Base-by-base conservation (phyloP, 2,113 vertebrate genomes). In the Ivindomyrus marchei region DNA sequence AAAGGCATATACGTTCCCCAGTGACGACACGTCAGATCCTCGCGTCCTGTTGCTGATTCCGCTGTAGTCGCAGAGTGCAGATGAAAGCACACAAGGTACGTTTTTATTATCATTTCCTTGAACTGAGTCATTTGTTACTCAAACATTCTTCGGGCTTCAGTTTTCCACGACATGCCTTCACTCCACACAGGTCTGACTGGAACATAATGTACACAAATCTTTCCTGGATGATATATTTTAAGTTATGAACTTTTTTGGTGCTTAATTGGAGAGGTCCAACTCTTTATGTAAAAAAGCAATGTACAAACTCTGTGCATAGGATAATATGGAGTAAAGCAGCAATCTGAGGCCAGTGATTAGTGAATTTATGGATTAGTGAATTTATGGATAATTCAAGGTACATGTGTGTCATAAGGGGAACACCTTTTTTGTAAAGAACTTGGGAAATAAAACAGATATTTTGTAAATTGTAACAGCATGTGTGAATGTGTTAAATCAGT, bases 401-500 rank as follows among this genome's bases (percentile, higher is more conserved):
- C 47, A 42, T 87, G 7, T 52, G 8, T 53, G n/a, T 47, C 21
- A 85, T 47, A 47, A 24, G 42, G 21, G 83, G 21, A 47, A 56
- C 50, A 2, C 27, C 49, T 87, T 87, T 87, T 52, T 87, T 87
- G 50, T 53, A 87, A 52, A 87, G 45, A 87, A 53, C 13, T 56
- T 56, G 50, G 85, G n/a, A 53, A 53, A 11, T 87, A 53, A 53
- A 87, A 52, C 47, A 47, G 83, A 85, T 53, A 47, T 50, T 87
- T 53, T 52, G 85, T 87, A 87, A 52, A 87, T 27, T 36, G 49
- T 27, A n/a, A 53, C 50, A 53, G 49, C 50, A 87, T 87, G 85
- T 86, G 84, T 86, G 84, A 86, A 47, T 47, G 84, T 86, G 84
- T 49, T 42, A 80, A 39, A 80, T 42, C 42, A 85, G 83, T 85